Evolutionary conservation across 2,888 invertebrate species (phyloP).

Genomic region (Sinohyriopsis cumingii): DNA sequence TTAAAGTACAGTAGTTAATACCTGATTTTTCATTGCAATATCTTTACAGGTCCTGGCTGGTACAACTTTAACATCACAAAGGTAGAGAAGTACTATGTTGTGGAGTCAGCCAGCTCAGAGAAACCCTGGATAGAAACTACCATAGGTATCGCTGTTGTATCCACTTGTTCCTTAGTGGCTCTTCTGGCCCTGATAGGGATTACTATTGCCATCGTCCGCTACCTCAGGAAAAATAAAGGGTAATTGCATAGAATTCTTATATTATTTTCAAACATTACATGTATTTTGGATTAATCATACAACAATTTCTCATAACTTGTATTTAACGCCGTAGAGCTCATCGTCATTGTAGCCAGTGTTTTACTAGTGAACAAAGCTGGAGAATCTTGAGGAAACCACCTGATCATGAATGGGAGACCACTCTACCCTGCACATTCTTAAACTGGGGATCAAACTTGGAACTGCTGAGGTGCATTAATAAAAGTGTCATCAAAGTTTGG

Average conservation of each 20-base stretch:
- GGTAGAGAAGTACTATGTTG: conserved; percentile 25
- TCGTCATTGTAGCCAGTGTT: no score
- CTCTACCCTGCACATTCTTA: no score
- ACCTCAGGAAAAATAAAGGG: conserved; percentile 10
- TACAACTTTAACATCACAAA: conserved; percentile 21
- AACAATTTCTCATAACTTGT: no score
- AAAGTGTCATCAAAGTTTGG: no score
- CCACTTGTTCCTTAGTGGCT: conserved; percentile 13
- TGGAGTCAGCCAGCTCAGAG: neutral
- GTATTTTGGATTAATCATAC: no score
- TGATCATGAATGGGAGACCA: no score
- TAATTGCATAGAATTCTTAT: conserved; percentile 1
- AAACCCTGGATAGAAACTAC: conserved; percentile 33
- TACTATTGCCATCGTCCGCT: conserved; percentile 3
- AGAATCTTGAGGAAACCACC: no score
- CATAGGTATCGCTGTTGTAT: conserved; percentile 24
- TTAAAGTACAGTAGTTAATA: neutral
- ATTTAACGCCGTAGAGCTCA: no score
- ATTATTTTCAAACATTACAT: no score
- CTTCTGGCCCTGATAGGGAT: conserved; percentile 10
- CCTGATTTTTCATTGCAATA: neutral
- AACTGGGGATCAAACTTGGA: no score
- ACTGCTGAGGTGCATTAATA: no score
- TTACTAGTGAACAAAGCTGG: no score
- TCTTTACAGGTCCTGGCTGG: conserved; percentile 22